Evolutionary conservation across 1,140 invertebrate genomes (phyloP).

Genomic region (Formica exsecta): DNA sequence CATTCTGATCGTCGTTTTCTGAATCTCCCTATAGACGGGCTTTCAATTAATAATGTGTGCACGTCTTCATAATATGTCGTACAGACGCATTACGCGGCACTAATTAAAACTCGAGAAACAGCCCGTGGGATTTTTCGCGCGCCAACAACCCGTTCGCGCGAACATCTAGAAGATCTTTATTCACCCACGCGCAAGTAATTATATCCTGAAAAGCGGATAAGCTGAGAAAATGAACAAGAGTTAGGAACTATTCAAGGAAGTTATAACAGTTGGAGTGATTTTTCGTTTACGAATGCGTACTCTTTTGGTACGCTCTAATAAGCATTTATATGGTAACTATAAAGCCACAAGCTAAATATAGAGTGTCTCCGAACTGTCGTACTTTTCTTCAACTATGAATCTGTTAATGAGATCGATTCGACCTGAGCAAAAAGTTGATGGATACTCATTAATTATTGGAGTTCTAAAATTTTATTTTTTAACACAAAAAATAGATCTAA

Average conservation of each 20-base stretch:
- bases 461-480: neutral
- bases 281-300: constrained; percentile 52
- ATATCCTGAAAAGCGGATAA: constrained; percentile 39
- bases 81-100: constrained; percentile 39
- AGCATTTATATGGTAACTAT: constrained; percentile 40
- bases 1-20: constrained; percentile 15
- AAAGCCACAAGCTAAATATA: neutral
- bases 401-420: neutral
- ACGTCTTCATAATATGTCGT: constrained; percentile 30
- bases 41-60: constrained; percentile 45
- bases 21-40: constrained; percentile 16
- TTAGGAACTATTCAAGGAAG: constrained; percentile 28
- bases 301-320: constrained; percentile 43
- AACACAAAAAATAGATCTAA: neutral
- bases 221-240: constrained; percentile 3
- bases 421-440: neutral
- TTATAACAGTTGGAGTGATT: constrained; percentile 37
- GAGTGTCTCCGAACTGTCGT: neutral
- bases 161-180: constrained; percentile 41
- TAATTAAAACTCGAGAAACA: constrained; percentile 52
- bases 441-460: neutral
- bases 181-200: constrained; percentile 63
- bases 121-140: constrained; percentile 27
- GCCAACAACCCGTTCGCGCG: constrained; percentile 2
- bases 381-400: neutral